Evolutionary conservation across 2,797 vertebrate genomes (phyloP), one percentile per base, ranked within the genome.

Genomic region (Liparis tanakae): DNA sequence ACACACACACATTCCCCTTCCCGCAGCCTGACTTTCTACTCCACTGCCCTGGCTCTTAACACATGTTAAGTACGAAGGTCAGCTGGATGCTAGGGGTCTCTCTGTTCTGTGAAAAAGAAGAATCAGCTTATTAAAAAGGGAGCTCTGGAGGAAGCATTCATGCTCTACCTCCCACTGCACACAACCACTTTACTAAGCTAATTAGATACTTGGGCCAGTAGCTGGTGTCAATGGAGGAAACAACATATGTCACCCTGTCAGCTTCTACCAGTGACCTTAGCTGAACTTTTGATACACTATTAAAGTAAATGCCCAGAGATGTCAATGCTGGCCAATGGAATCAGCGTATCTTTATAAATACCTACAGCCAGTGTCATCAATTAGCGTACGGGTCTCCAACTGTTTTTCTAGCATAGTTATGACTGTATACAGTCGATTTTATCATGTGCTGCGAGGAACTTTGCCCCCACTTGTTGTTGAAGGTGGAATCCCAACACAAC

Each of bases 71-170:
- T 88, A 88, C 67, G 17, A 79, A 89, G 92, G 90, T 89, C 88
- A 92, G 88, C 83, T 76, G 74, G 81, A 86, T 85, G 89, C 79
- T 80, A 71, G 64, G 76, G 85, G 87, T 88, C 87, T 89, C 82
- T 79, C 85, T 88, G 84, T 87, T 91, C 86, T 85, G 82, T 79
- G 90, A 89, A 89, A 93, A 90, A 91, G 87, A 88, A 86, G 88
- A 89, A 87, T 90, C 83, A 81, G 85, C 90, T 93, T 94, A 93
- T 94, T 94, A 93, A 93, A 93, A 93, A 91, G 81, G 86, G 85
- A 92, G 80, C 85, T 90, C 84, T 13, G 66, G 81, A 90, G 85
- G 81, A 89, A 75, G 84, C 78, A 53, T 77, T 77, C 77, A 83
- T 82, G 79, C 82, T 86, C 82, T 75, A 87, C 81, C 72, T 85